Conservation (phyloP, 2,888 invertebrate genomes). For the Nemurella pictetii region DNA sequence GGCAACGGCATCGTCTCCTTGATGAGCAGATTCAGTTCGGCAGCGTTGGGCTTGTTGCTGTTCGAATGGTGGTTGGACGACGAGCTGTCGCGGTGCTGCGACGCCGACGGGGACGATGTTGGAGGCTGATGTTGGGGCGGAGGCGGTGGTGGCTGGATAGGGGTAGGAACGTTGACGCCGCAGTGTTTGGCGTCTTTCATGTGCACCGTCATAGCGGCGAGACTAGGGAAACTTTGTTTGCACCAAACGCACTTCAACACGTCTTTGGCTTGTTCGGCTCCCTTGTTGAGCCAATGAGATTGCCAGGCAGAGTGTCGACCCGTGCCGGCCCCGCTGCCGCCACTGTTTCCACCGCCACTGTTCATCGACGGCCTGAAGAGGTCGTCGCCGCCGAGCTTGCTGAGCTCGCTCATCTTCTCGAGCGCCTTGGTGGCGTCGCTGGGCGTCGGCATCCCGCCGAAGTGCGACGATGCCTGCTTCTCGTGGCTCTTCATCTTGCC, state of each 20-base stretch:
- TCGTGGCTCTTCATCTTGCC: conserved; percentile 73
- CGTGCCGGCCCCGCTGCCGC: conserved; percentile 58
- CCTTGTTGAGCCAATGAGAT: conserved; percentile 96
- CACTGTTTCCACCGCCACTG: conserved; percentile 50
- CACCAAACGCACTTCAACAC: conserved; percentile 98
- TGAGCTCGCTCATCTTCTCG: conserved; percentile 89
- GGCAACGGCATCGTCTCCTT: conserved; percentile 96
- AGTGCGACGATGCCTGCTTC: conserved; percentile 52
- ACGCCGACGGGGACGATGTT: conserved; percentile 50
- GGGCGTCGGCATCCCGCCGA: conserved; percentile 52
- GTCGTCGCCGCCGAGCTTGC: conserved; percentile 80
- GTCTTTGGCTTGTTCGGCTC: conserved; percentile 92
- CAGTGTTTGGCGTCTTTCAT: conserved; percentile 99
- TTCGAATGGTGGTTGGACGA: conserved; percentile 22
- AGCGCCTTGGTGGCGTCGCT: conserved; percentile 85
- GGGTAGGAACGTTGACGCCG: conserved; percentile 80
- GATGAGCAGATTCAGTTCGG: conserved; percentile 81
- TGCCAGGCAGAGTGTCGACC: conserved; percentile 90
- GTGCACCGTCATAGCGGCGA: conserved; percentile 93
- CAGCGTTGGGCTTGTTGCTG: conserved; percentile 68
- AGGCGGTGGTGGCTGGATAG: conserved; percentile 61
- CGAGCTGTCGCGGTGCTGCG: conserved; percentile 3
- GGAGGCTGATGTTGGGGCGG: conserved; percentile 59
- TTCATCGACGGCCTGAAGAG: conserved; percentile 67
- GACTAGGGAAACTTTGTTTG: conserved; percentile 92